Evolutionary conservation across 1,140 invertebrate genomes (phyloP).

Genomic region (Pomacea maculata): DNA sequence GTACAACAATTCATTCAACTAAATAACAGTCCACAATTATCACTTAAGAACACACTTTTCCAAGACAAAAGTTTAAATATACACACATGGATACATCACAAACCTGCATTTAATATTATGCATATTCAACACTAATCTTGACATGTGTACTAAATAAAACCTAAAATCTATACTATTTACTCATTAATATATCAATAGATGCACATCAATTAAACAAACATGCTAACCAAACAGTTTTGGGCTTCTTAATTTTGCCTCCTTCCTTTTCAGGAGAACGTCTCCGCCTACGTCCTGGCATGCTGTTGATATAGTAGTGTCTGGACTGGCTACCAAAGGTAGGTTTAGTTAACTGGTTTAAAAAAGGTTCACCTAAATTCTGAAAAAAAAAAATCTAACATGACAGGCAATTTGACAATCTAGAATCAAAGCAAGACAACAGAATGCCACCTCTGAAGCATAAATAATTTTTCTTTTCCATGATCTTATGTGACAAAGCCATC

Average conservation of each 20-base stretch:
- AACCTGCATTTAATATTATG: background rate
- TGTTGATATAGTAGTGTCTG: background rate
- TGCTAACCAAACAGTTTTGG: background rate
- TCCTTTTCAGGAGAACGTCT: conserved; percentile 20
- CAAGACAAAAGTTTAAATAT: background rate
- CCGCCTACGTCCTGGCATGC: conserved; percentile 26
- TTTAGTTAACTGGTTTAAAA: conserved; percentile 3
- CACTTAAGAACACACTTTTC: too few species aligned
- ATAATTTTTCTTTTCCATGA: too few species aligned
- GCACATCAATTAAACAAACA: background rate
- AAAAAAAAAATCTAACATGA: background rate
- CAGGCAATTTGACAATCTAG: background rate
- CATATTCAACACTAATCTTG: too few species aligned
- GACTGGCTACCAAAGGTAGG: background rate
- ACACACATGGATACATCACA: background rate
- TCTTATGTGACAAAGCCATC: too few species aligned
- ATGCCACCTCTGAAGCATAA: too few species aligned
- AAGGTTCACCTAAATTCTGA: conserved; percentile 20
- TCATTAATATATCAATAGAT: background rate
- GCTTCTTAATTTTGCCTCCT: conserved; percentile 19
- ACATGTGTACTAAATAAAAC: too few species aligned
- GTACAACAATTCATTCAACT: background rate
- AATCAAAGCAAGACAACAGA: background rate
- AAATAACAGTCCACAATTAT: background rate
- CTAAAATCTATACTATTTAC: background rate